These are phyloP conservation scores for Dolichomitus sp. DNA, from an alignment of 2,888 invertebrate genomes.

Conservation along the genomic window DNA sequence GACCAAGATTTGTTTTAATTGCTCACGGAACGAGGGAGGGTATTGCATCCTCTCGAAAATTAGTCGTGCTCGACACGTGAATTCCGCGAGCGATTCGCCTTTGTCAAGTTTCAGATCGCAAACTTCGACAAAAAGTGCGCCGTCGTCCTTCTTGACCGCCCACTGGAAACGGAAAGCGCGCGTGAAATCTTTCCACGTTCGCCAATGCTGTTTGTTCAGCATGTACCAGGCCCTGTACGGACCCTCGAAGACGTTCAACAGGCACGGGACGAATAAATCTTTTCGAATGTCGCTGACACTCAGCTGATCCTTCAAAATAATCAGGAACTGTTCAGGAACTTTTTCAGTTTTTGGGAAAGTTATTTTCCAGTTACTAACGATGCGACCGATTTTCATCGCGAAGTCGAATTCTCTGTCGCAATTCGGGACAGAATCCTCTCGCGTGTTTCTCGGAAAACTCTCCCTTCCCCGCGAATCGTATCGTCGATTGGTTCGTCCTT, in stretches of 20 bases:
- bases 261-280: constrained; percentile 55
- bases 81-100: constrained; percentile 57
- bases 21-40: constrained; percentile 53
- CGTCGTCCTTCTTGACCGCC: constrained; percentile 60
- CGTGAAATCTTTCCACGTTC: constrained; percentile 57
- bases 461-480: neutral
- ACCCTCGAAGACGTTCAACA: constrained; percentile 64
- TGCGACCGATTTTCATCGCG: constrained; percentile 58
- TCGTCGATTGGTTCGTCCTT: neutral
- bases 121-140: constrained; percentile 53
- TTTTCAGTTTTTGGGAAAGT: constrained; percentile 54
- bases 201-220: constrained; percentile 51
- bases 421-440: neutral
- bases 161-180: constrained; percentile 61
- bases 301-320: constrained; percentile 59
- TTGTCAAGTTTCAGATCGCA: constrained; percentile 57
- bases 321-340: constrained; percentile 60
- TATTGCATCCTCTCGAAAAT: constrained; percentile 60
- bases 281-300: constrained; percentile 48
- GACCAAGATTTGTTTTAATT: constrained; percentile 52
- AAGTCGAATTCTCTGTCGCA: constrained; percentile 32
- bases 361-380: constrained; percentile 61
- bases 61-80: constrained; percentile 58
- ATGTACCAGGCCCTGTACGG: constrained; percentile 63
- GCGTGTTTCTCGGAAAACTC: neutral